A percentile compares a stretch with the other conserved stretches of the same genome.
phyloP scores from a whole-genome alignment of 1,140 invertebrate species.

The Drosophila ogumai region DNA sequence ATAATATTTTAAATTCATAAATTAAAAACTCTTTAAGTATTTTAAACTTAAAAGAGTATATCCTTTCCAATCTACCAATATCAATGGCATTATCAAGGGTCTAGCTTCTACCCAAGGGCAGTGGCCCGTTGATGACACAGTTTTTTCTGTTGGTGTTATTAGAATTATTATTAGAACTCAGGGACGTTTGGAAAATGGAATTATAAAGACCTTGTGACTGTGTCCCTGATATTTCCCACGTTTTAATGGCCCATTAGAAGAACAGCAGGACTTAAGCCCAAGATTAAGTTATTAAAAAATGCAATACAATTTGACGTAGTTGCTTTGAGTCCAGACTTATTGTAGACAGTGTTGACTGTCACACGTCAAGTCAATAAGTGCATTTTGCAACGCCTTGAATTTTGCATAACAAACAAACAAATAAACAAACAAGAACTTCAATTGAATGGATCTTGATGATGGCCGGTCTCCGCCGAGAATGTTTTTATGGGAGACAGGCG shows the following conservation, averaged over 20 bases:
- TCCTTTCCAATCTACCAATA: no score
- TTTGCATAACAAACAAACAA: conserved; percentile 69
- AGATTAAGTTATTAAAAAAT: conserved; percentile 1
- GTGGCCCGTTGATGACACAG: conserved; percentile 11
- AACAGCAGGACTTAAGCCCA: conserved; percentile 1
- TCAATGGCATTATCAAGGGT: not conserved
- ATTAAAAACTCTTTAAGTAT: no score
- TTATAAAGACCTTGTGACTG: conserved; percentile 13
- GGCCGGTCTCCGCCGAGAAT: conserved; percentile 4
- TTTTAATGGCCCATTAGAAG: not conserved
- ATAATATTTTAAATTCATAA: no score
- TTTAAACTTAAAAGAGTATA: no score
- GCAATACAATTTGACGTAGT: not conserved
- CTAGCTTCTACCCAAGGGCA: not conserved
- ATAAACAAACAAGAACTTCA: conserved; percentile 48
- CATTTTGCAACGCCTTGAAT: conserved; percentile 46
- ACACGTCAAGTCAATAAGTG: conserved; percentile 2
- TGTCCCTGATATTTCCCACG: not conserved
- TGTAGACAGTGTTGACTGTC: conserved; percentile 5
- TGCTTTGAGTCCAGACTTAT: conserved; percentile 17
- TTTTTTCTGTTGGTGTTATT: not conserved
- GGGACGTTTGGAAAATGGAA: not conserved
- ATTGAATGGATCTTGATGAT: conserved; percentile 35
- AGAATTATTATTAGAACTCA: not conserved
- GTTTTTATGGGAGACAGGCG: conserved; percentile 47